These are phyloP conservation scores for Euura saliciscinereae DNA, from an alignment of 1,140 invertebrate species.

Conservation along the genomic window DNA sequence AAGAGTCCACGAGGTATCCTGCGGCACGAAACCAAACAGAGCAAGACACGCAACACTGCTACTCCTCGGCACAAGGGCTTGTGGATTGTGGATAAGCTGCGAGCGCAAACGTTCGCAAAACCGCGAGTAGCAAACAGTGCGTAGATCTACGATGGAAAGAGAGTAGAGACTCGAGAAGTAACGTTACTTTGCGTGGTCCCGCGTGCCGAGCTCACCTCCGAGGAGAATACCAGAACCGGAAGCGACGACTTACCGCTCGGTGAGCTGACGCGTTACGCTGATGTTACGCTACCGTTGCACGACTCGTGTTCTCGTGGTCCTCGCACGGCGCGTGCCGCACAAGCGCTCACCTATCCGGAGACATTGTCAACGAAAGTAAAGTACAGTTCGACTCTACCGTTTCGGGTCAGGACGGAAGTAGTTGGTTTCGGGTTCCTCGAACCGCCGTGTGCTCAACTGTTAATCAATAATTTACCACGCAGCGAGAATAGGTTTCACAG, in stretches of 20 bases:
- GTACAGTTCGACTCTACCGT: too few species aligned
- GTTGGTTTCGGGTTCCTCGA: too few species aligned
- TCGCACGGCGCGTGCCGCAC: not conserved
- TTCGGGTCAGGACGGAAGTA: too few species aligned
- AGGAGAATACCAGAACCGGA: not conserved
- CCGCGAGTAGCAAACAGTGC: not conserved
- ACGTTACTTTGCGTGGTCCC: not conserved
- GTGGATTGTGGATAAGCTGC: too few species aligned
- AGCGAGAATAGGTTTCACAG: too few species aligned
- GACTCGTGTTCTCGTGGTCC: not conserved
- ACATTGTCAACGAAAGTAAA: too few species aligned
- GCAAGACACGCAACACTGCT: not conserved
- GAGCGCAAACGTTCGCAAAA: too few species aligned
- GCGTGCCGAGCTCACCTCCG: not conserved
- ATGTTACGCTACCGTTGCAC: not conserved
- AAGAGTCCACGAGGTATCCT: not conserved
- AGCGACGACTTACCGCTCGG: not conserved
- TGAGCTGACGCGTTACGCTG: not conserved
- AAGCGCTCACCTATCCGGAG: too few species aligned
- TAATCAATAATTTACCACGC: too few species aligned
- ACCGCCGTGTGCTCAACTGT: too few species aligned
- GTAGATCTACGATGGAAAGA: not conserved
- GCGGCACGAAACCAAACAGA: not conserved
- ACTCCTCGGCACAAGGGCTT: not conserved
- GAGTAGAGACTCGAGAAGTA: not conserved